A percentile compares a stretch with the other conserved stretches of the same genome.
Conservation (phyloP, 2,888 invertebrate species). For the Lamellibrachia satsuma region DNA sequence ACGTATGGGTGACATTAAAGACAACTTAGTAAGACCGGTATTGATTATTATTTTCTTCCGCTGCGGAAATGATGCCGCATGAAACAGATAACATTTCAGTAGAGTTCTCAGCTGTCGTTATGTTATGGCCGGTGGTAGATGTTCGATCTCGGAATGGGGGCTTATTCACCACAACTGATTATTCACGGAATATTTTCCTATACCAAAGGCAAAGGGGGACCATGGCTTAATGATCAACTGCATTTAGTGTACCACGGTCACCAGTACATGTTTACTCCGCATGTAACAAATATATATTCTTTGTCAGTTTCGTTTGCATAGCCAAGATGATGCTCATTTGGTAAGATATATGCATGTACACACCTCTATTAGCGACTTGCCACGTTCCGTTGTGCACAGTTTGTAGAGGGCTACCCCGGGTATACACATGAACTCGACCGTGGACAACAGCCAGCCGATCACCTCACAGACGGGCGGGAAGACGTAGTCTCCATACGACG, state of each 20-base stretch:
- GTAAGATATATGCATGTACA: background rate
- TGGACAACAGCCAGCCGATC: conserved; percentile 78
- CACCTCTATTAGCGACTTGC: conserved; percentile 20
- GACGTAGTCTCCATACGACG: conserved; percentile 73
- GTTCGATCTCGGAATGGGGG: too few species aligned
- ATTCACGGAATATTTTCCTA: too few species aligned
- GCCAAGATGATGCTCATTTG: background rate
- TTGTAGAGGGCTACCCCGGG: conserved; percentile 73
- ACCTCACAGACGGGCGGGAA: conserved; percentile 80
- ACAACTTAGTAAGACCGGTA: background rate
- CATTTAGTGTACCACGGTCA: too few species aligned
- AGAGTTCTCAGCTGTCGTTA: too few species aligned
- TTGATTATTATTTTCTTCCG: background rate
- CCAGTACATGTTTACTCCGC: too few species aligned
- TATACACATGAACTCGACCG: conserved; percentile 76
- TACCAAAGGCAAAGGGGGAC: too few species aligned
- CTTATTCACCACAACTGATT: too few species aligned
- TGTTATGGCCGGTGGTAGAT: too few species aligned
- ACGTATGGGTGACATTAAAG: background rate
- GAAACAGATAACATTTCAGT: too few species aligned
- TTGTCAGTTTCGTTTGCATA: background rate
- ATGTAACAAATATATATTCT: too few species aligned
- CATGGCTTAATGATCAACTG: too few species aligned
- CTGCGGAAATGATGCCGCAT: too few species aligned
- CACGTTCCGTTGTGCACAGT: conserved; percentile 48